Evolutionary conservation across 2,888 invertebrate species (phyloP).

Genomic region (Cataglyphis albicans): DNA sequence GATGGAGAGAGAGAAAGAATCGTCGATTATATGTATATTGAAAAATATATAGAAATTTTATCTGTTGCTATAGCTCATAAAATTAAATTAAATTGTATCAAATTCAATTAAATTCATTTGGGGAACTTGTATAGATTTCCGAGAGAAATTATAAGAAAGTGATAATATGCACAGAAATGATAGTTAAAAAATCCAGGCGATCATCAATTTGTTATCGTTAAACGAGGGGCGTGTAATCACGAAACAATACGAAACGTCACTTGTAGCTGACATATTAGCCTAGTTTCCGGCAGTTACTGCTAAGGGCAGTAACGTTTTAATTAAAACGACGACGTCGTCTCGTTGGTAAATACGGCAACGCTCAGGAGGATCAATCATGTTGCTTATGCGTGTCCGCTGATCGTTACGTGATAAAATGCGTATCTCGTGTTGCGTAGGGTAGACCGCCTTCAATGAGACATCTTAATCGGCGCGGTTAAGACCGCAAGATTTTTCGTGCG

Average conservation of each 20-base stretch:
- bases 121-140: background rate
- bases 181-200: background rate
- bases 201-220: conserved; percentile 29
- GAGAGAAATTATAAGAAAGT: background rate
- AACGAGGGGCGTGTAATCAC: conserved; percentile 28
- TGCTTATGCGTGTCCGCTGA: conserved; percentile 73
- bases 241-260: conserved; percentile 56
- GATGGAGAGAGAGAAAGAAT: background rate
- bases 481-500: conserved; percentile 18
- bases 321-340: conserved; percentile 77
- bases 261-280: conserved; percentile 55
- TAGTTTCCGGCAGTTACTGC: conserved; percentile 59
- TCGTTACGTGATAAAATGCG: conserved; percentile 72
- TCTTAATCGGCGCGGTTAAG: conserved; percentile 53
- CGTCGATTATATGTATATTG: background rate
- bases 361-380: conserved; percentile 81
- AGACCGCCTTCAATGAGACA: conserved; percentile 55
- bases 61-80: background rate
- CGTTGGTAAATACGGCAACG: conserved; percentile 78
- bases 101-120: background rate
- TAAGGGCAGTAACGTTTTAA: conserved; percentile 77
- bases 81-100: background rate
- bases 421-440: conserved; percentile 44
- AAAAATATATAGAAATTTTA: background rate
- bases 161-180: background rate